Evolutionary conservation across 1,140 invertebrate species (phyloP).

Genomic region (Camponotus pennsylvanicus): DNA sequence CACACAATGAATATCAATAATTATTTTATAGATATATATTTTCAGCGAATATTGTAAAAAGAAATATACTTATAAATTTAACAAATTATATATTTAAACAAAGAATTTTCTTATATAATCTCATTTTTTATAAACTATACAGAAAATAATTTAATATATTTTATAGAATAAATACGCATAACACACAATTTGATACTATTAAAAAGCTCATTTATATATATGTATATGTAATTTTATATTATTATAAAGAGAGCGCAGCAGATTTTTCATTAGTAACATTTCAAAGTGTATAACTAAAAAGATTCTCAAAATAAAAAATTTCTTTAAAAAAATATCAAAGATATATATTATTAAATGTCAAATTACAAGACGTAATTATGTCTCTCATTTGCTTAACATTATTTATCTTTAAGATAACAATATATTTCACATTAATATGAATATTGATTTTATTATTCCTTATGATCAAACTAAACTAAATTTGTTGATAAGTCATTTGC

Average conservation of each 20-base stretch:
- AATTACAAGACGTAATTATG: not conserved
- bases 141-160: not conserved
- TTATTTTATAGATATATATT: not conserved
- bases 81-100: not conserved
- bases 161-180: not conserved
- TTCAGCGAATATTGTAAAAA: not conserved
- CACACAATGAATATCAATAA: conserved; percentile 1
- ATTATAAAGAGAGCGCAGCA: not conserved
- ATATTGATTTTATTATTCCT: not conserved
- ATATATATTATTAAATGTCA: not conserved
- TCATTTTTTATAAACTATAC: not conserved
- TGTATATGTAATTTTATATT: not conserved
- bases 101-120: not conserved
- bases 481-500: too few species aligned
- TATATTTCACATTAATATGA: not conserved
- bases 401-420: not conserved
- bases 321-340: not conserved
- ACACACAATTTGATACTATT: not conserved
- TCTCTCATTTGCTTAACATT: not conserved
- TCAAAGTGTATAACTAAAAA: not conserved
- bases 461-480: not conserved
- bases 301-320: not conserved
- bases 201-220: not conserved
- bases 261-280: not conserved
- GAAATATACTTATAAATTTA: not conserved